Conservation (phyloP, 2,113 vertebrate species). For the Pomatostomus ruficeps region DNA sequence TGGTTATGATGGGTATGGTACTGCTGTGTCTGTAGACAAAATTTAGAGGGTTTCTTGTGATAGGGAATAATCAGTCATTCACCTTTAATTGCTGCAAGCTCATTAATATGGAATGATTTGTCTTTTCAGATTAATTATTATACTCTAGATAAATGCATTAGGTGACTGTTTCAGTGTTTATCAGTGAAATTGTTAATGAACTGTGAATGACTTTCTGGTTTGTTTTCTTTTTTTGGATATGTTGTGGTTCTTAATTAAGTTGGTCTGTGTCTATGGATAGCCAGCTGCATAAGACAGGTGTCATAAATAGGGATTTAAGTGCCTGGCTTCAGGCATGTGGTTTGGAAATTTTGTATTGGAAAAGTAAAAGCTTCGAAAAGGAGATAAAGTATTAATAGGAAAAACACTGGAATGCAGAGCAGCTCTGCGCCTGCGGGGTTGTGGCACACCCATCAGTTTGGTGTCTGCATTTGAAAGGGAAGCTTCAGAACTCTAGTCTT, state of each 20-base stretch:
- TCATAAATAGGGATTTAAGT: background rate
- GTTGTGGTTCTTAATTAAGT: background rate
- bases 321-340: background rate
- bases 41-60: background rate
- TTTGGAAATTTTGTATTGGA: background rate
- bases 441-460: background rate
- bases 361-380: constrained; percentile 19
- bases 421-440: background rate
- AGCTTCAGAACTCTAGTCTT: background rate
- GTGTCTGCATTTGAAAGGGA: background rate
- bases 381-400: constrained; percentile 10
- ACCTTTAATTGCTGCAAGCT: background rate
- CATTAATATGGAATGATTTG: background rate
- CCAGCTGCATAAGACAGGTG: background rate
- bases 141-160: background rate
- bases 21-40: background rate
- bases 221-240: background rate
- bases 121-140: background rate
- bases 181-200: background rate
- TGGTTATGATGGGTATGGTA: background rate
- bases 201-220: background rate
- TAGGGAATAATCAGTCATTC: background rate
- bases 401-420: background rate
- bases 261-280: background rate
- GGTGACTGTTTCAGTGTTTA: background rate